A percentile compares a stretch with the other conserved stretches of the same genome.
Conservation (phyloP, 2,797 vertebrate species). For the Acanthurus tractus region DNA sequence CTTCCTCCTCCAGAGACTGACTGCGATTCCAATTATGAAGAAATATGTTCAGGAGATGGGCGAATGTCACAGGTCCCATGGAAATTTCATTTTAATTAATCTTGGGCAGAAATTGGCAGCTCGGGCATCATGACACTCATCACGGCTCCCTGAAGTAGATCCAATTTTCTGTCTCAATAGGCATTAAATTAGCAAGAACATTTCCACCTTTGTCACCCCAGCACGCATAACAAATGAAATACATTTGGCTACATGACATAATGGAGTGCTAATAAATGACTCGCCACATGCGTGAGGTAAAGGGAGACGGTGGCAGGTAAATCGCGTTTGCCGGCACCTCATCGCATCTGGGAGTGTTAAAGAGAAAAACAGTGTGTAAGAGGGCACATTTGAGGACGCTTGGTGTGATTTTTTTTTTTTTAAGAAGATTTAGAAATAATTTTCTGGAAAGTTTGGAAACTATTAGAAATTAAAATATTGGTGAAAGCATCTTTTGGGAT, state of each 20-base stretch:
- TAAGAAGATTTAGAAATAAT: not conserved
- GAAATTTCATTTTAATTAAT: conserved; percentile 87
- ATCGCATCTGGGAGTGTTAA: conserved; percentile 39
- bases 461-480: not conserved
- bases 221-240: conserved; percentile 79
- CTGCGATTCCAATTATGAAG: conserved; percentile 80
- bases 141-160: conserved; percentile 78
- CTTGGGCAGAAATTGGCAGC: conserved; percentile 80
- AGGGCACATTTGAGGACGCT: conserved; percentile 27
- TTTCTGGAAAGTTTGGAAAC: conserved; percentile 2
- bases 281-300: conserved; percentile 31
- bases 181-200: conserved; percentile 87
- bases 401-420: not conserved
- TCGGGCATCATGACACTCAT: conserved; percentile 69
- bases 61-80: conserved; percentile 70
- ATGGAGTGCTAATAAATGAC: conserved; percentile 77
- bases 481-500: too few species aligned
- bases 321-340: conserved; percentile 6
- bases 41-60: conserved; percentile 78
- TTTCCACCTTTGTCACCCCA: conserved; percentile 78
- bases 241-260: conserved; percentile 79
- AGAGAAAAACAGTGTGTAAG: conserved; percentile 39
- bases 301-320: conserved; percentile 49
- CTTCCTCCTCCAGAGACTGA: conserved; percentile 57
- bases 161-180: conserved; percentile 87